These are phyloP conservation scores for Tetragonula carbonaria DNA, from an alignment of 2,888 invertebrate species.

Conservation along the genomic window DNA sequence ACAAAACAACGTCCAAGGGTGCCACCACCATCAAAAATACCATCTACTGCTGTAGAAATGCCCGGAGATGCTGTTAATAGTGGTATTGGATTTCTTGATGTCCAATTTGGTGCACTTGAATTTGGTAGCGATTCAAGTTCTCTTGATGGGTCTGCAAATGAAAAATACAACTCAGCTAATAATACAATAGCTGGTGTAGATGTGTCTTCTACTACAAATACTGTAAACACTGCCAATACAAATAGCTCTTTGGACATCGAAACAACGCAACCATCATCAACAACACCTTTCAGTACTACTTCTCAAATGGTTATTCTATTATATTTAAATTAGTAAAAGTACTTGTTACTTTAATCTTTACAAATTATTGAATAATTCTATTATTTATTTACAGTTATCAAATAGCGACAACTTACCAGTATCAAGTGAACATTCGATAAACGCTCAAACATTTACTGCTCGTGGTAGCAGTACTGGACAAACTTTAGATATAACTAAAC, in stretches of 20 bases:
- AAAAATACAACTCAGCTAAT: conserved; percentile 84
- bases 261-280: conserved; percentile 75
- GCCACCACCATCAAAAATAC: conserved; percentile 89
- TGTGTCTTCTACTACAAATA: conserved; percentile 74
- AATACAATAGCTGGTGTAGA: conserved; percentile 79
- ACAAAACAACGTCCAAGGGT: conserved; percentile 81
- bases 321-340: neutral
- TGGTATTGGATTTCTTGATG: conserved; percentile 92
- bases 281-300: conserved; percentile 77
- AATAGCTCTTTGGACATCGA: conserved; percentile 79
- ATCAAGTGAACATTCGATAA: conserved; percentile 81
- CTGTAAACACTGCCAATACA: conserved; percentile 74
- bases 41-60: conserved; percentile 97
- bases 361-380: neutral
- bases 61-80: conserved; percentile 93
- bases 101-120: conserved; percentile 96
- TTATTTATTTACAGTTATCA: conserved; percentile 74
- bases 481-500: conserved; percentile 76
- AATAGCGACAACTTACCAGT: conserved; percentile 81
- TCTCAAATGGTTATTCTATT: conserved; percentile 77
- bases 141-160: conserved; percentile 84
- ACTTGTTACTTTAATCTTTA: neutral
- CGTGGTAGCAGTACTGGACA: conserved; percentile 72
- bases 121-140: conserved; percentile 87
- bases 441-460: conserved; percentile 78